Conservation (phyloP, 2,113 vertebrate species). For the Serilophus lunatus region DNA sequence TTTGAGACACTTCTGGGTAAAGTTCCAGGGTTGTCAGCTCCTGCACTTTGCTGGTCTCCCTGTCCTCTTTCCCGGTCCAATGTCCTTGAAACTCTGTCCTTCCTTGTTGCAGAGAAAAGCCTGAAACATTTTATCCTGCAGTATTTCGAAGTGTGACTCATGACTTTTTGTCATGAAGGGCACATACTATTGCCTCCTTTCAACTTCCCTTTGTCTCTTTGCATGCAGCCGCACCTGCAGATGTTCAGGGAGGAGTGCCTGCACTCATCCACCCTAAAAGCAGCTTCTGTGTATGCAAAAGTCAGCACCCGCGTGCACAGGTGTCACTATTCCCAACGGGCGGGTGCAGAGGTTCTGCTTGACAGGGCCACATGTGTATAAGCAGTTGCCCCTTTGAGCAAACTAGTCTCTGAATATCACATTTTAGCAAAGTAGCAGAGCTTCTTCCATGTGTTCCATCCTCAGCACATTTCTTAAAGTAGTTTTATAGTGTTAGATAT, state of each 20-base stretch:
- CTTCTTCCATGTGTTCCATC: background rate
- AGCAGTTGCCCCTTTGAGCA: conserved; percentile 13
- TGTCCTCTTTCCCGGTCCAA: background rate
- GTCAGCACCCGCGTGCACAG: conserved; percentile 43
- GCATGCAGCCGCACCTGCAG: conserved; percentile 62
- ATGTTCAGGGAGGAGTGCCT: conserved; percentile 45
- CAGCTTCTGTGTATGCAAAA: conserved; percentile 62
- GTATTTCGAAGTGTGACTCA: conserved; percentile 13
- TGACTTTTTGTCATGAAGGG: conserved; percentile 17
- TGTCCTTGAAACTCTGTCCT: background rate
- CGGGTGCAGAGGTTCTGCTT: conserved; percentile 43
- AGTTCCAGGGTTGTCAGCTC: background rate
- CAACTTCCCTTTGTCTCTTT: conserved; percentile 52
- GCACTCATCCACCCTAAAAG: conserved; percentile 35
- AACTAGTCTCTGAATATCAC: background rate
- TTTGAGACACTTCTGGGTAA: background rate
- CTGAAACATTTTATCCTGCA: background rate
- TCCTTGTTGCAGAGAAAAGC: background rate
- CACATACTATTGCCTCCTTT: background rate
- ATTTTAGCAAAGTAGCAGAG: background rate
- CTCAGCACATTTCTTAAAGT: background rate
- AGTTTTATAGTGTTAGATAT: background rate
- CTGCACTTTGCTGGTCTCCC: background rate
- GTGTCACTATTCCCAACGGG: conserved; percentile 43
- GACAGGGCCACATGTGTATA: background rate